Conservation (phyloP, 2,797 vertebrate genomes). For the Poecilia wingei region DNA sequence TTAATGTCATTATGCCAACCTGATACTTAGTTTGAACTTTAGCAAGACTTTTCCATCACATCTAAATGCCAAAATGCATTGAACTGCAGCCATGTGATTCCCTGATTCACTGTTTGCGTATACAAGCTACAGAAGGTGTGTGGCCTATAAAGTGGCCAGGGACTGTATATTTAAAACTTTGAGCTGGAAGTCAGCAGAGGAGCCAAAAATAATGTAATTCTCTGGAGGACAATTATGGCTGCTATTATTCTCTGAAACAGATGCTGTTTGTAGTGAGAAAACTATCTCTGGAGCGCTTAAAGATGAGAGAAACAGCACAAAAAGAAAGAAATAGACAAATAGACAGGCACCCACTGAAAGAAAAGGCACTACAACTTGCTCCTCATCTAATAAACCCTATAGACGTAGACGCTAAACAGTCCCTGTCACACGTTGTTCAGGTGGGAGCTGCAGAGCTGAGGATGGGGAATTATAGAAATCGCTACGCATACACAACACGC, state of each 20-base stretch:
- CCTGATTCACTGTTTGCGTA: not conserved
- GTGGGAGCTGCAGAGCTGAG: slow-evolving; percentile 31
- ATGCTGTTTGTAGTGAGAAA: slow-evolving; percentile 67
- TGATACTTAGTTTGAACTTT: not conserved
- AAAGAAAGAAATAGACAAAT: slow-evolving; percentile 28
- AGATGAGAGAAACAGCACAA: slow-evolving; percentile 35
- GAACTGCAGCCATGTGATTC: not conserved
- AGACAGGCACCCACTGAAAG: slow-evolving; percentile 27
- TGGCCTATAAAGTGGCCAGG: not conserved
- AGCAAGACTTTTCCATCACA: not conserved
- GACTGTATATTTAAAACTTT: slow-evolving; percentile 19
- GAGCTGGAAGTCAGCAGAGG: slow-evolving; percentile 34
- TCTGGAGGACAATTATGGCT: slow-evolving; percentile 67
- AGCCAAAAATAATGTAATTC: slow-evolving; percentile 22
- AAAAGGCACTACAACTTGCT: slow-evolving; percentile 26
- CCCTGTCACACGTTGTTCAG: slow-evolving; percentile 29
- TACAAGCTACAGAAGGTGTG: not conserved
- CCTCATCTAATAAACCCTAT: slow-evolving; percentile 48
- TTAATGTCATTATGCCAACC: not conserved
- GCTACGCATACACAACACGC: slow-evolving; percentile 37
- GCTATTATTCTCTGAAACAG: slow-evolving; percentile 71
- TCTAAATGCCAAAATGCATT: not conserved
- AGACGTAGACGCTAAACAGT: slow-evolving; percentile 34
- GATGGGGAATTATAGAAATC: slow-evolving; percentile 43
- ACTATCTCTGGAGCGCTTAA: slow-evolving; percentile 48